Base-by-base conservation (phyloP, 2,888 invertebrate species). In the Acanthosepion esculentum region DNA sequence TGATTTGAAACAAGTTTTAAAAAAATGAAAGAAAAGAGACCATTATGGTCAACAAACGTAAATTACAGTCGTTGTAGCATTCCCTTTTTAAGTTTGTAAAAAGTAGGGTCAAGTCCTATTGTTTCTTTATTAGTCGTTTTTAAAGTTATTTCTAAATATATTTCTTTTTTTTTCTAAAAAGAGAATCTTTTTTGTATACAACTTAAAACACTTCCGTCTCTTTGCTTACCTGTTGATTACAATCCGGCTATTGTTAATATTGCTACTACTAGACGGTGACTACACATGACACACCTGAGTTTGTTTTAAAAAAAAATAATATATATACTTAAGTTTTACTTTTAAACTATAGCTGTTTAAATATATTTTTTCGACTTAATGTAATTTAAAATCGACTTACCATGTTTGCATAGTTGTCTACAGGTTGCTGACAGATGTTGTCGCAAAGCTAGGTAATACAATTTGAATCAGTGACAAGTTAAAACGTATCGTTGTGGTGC, bases 281-380 rank as follows among this genome's bases (percentile, higher is more conserved):
- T n/a, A 78, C n/a, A 78, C 10, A 78, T 78, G 78, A 78, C 78
- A 78, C 78, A 78, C 78, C 78, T 78, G 78, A 78, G 78, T 78
- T 78, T 78, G 15, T n/a, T 12, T 15, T 33, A 78, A 78, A 78
- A 18, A 78, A 78, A n/a, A n/a, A n/a, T 15, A n/a, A 78, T 2
- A 12, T 8, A 41, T 41, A 41, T 41, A 41, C 41, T 41, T 41
- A 78, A n/a, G 23, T 64, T 64, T 64, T 64, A 8, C 8, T 64
- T 64, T 78, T 78, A 12, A 10, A 29, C n/a, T n/a, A 6, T 8
- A 78, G 8, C 7, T 78, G 10, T 78, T 29, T 15, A n/a, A 29
- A 78, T 78, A 64, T 26, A n/a, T 78, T 78, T 78, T 8, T 33
- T 78, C 15, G 15, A 78, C 12, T 15, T 33, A 78, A 78, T 78